These are phyloP conservation scores for Montipora capricornis DNA, from an alignment of 64 coral and sea anemone genomes.

Conservation along the genomic window DNA sequence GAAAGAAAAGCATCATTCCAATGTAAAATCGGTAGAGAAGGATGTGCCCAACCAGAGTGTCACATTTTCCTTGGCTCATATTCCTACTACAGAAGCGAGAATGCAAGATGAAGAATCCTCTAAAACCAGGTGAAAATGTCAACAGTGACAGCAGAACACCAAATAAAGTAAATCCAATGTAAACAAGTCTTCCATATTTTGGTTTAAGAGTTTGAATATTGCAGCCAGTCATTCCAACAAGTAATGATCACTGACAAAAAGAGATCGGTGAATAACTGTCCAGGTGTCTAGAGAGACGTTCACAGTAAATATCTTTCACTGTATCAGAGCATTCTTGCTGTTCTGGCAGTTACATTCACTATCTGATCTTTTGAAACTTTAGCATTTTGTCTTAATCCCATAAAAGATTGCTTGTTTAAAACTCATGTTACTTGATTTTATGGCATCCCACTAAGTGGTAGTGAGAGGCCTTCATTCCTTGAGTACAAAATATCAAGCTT, in stretches of 20 bases:
- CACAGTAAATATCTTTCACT: not conserved
- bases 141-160: conserved; percentile 76
- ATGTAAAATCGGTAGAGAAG: conserved; percentile 80
- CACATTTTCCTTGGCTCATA: conserved; percentile 88
- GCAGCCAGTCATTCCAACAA: not conserved
- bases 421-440: not conserved
- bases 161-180: conserved; percentile 70
- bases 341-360: not conserved
- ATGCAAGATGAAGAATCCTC: conserved; percentile 77
- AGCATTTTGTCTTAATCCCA: too few species aligned
- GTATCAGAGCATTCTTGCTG: not conserved
- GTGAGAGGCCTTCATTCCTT: not conserved
- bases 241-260: not conserved
- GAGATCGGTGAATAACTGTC: not conserved
- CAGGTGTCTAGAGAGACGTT: not conserved
- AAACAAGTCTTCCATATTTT: conserved; percentile 79
- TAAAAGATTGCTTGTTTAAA: not conserved
- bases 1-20: conserved; percentile 90
- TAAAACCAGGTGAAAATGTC: conserved; percentile 73
- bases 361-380: not conserved
- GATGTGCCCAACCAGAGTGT: conserved; percentile 84
- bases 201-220: conserved; percentile 75
- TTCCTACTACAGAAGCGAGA: conserved; percentile 79
- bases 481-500: not conserved
- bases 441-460: not conserved